Evolutionary conservation across 1,140 invertebrate genomes (phyloP).

Genomic region (Aphelinus certus): DNA sequence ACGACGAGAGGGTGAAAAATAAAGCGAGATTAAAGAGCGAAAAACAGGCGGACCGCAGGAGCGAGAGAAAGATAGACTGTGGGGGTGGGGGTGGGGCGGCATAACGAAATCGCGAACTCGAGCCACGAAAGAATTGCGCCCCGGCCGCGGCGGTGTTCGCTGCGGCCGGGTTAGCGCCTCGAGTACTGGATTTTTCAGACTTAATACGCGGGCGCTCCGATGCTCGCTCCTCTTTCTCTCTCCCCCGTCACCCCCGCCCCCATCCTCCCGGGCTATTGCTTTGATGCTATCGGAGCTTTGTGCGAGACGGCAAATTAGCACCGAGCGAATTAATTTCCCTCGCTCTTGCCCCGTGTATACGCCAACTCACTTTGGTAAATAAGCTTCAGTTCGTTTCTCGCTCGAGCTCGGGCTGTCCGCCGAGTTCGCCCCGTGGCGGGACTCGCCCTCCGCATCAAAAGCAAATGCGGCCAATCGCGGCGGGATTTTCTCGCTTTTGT

Average conservation of each 20-base stretch:
- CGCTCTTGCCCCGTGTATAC: constrained; percentile 5
- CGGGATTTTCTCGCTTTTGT: too few relatives aligned
- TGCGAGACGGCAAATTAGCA: constrained; percentile 23
- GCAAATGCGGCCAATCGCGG: too few relatives aligned
- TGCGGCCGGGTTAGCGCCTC: constrained; percentile 31
- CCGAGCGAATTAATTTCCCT: neutral
- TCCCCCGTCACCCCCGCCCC: neutral
- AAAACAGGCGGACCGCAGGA: constrained; percentile 6
- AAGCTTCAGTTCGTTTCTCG: too few relatives aligned
- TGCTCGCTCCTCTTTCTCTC: neutral
- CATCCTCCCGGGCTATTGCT: constrained; percentile 1
- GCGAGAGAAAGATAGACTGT: neutral
- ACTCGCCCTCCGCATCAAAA: too few relatives aligned
- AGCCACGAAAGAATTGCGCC: too few relatives aligned
- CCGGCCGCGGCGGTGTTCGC: neutral
- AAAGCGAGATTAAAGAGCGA: constrained; percentile 38
- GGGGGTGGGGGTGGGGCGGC: neutral
- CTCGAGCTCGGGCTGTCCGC: too few relatives aligned
- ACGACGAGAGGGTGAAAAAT: constrained; percentile 48
- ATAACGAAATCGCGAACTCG: neutral
- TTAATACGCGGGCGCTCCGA: neutral
- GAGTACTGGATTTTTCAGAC: constrained; percentile 27
- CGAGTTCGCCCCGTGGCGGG: too few relatives aligned
- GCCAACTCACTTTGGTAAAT: too few relatives aligned
- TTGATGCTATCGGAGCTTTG: constrained; percentile 5